phyloP scores from a whole-genome alignment of 2,888 invertebrate species.

The Latrodectus elegans region DNA sequence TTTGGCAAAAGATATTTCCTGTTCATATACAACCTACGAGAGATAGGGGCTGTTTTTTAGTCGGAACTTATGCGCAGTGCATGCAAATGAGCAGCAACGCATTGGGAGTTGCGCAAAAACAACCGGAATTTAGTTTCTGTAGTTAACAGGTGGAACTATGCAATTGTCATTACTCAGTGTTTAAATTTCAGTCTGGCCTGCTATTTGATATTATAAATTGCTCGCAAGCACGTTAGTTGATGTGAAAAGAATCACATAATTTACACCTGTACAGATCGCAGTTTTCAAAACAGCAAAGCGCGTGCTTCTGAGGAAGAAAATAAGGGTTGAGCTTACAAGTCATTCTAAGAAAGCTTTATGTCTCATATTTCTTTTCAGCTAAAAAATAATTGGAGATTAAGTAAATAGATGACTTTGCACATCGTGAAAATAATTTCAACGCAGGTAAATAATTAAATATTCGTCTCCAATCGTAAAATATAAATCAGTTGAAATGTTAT shows the following conservation, averaged over 20 bases:
- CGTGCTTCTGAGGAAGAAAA: too few relatives aligned
- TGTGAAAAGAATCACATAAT: slow-evolving; percentile 6
- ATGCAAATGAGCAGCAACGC: slow-evolving; percentile 34
- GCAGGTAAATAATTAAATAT: too few relatives aligned
- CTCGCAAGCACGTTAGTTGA: slow-evolving; percentile 26
- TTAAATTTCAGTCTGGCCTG: slow-evolving; percentile 10
- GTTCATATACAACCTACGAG: slow-evolving; percentile 16
- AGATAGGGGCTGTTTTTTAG: slow-evolving; percentile 24
- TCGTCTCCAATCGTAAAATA: too few relatives aligned
- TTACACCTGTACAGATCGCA: not conserved
- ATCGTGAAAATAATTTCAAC: too few relatives aligned
- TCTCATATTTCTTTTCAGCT: too few relatives aligned
- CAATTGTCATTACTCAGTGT: slow-evolving; percentile 27
- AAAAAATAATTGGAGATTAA: too few relatives aligned
- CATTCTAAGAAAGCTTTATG: too few relatives aligned
- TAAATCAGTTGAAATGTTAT: too few relatives aligned
- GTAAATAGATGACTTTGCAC: too few relatives aligned
- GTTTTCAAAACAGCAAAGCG: too few relatives aligned
- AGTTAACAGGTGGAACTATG: slow-evolving; percentile 43
- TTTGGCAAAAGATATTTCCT: slow-evolving; percentile 27
- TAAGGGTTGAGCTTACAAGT: too few relatives aligned
- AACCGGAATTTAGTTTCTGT: slow-evolving; percentile 20
- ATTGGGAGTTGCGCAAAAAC: slow-evolving; percentile 10
- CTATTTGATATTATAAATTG: slow-evolving; percentile 57
- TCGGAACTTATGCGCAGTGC: slow-evolving; percentile 14